These are phyloP conservation scores for Genyomyrus donnyi DNA, from an alignment of 2,113 vertebrate genomes.

Conservation along the genomic window DNA sequence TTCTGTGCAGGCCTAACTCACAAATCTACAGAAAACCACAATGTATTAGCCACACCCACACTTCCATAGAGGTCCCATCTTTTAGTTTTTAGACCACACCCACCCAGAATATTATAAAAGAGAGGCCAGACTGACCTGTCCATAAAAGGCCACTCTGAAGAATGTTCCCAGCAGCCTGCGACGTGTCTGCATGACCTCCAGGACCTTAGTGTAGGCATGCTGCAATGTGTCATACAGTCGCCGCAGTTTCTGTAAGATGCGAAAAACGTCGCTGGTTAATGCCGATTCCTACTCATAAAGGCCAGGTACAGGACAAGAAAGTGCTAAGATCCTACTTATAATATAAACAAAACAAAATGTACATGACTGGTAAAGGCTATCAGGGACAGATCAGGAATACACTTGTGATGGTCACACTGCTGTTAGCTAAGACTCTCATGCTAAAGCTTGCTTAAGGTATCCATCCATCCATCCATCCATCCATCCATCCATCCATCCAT, in stretches of 20 bases:
- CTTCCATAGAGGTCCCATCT: conserved; percentile 82
- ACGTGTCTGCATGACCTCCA: conserved; percentile 85
- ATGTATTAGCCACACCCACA: conserved; percentile 36
- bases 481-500: background rate
- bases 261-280: conserved; percentile 11
- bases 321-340: background rate
- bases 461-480: background rate
- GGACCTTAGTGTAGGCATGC: conserved; percentile 85
- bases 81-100: background rate
- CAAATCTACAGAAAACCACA: background rate
- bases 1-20: background rate
- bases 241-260: conserved; percentile 77
- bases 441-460: background rate
- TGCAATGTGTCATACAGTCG: conserved; percentile 87
- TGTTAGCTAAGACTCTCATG: background rate
- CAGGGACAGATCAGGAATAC: background rate
- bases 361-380: background rate
- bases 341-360: background rate
- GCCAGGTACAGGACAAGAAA: background rate
- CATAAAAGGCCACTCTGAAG: conserved; percentile 93
- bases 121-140: conserved; percentile 59
- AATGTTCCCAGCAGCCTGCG: conserved; percentile 87
- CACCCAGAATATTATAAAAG: background rate
- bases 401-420: background rate
- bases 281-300: background rate